These are phyloP conservation scores for Arrhopalites spinosus DNA, from an alignment of 2,888 invertebrate species.

Conservation along the genomic window DNA sequence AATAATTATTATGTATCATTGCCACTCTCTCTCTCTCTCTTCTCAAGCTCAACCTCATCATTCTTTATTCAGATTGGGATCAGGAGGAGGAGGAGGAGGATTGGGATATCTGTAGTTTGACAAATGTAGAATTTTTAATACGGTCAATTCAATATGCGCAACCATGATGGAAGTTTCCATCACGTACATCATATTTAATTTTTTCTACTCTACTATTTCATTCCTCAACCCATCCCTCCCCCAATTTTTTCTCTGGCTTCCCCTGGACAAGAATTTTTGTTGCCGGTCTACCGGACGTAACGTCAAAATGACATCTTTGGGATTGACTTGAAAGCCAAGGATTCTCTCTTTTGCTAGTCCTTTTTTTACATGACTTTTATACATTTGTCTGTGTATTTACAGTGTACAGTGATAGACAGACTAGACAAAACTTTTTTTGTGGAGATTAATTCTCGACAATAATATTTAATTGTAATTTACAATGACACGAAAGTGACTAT, in stretches of 20 bases:
- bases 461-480: too few species aligned
- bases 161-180: not conserved
- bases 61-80: too few species aligned
- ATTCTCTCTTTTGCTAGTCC: not conserved
- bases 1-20: not conserved
- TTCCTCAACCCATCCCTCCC: not conserved
- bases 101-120: too few species aligned
- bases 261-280: not conserved
- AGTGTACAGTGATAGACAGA: not conserved
- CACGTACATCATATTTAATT: too few species aligned
- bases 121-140: not conserved
- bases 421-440: too few species aligned
- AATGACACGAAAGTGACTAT: too few species aligned
- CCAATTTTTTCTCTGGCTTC: not conserved
- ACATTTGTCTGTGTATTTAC: too few species aligned
- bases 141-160: not conserved
- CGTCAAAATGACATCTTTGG: conserved; percentile 21
- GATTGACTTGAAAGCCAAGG: not conserved
- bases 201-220: not conserved
- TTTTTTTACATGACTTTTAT: not conserved
- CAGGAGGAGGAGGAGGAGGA: too few species aligned
- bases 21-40: not conserved
- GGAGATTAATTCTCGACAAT: too few species aligned
- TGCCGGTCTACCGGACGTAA: not conserved
- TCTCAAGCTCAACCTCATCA: not conserved